These are phyloP conservation scores for Lepidocyrtoides sp. DNA, from an alignment of 2,888 invertebrate species.

Conservation along the genomic window DNA sequence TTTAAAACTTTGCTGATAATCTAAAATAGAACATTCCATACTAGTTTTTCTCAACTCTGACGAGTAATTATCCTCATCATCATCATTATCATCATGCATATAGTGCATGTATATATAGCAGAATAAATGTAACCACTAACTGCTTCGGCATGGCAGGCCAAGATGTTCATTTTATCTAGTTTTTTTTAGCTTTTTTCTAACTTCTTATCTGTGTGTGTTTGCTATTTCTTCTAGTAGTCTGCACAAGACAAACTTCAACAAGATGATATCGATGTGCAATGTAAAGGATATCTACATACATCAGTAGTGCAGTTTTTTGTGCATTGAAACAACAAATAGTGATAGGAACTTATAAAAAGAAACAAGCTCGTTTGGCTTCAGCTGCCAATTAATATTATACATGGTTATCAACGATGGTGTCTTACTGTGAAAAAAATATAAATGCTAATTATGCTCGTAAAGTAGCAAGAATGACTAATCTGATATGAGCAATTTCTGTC, in stretches of 20 bases:
- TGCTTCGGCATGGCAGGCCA: conserved; percentile 48
- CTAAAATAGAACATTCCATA: conserved; percentile 55
- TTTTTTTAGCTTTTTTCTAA: not conserved
- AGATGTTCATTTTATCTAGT: not conserved
- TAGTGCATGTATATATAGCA: not conserved
- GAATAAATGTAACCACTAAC: not conserved
- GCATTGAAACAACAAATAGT: conserved; percentile 9
- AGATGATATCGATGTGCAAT: conserved; percentile 69
- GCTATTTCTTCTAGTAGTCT: not conserved
- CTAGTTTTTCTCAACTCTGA: conserved; percentile 33
- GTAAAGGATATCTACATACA: conserved; percentile 36
- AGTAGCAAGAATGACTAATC: conserved; percentile 54
- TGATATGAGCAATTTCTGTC: conserved; percentile 77
- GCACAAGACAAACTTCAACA: conserved; percentile 26
- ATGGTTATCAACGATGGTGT: conserved; percentile 75
- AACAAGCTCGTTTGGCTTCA: conserved; percentile 66
- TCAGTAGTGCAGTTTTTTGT: conserved; percentile 3
- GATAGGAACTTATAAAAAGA: conserved; percentile 2
- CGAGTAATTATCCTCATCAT: conserved; percentile 63
- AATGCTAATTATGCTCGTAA: conserved; percentile 76
- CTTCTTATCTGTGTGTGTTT: not conserved
- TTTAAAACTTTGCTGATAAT: conserved; percentile 49
- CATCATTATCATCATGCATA: not conserved
- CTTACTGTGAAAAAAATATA: conserved; percentile 75
- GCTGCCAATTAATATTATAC: conserved; percentile 73